These are phyloP conservation scores for Bembecia ichneumoniformis DNA, from an alignment of 2,888 invertebrate species.

Conservation along the genomic window DNA sequence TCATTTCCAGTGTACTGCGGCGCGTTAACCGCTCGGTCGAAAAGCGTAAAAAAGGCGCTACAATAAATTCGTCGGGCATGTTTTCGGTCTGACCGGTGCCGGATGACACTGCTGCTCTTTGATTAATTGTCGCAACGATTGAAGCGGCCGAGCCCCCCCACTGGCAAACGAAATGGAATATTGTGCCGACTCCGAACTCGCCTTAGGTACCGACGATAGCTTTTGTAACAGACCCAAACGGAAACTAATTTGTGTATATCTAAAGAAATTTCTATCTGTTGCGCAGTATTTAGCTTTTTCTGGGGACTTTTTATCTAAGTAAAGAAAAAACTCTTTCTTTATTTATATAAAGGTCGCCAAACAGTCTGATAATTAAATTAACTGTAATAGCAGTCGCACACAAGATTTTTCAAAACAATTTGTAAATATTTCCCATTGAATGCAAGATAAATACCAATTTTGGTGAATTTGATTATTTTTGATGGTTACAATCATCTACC, in stretches of 20 bases:
- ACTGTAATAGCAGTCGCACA: too few species aligned
- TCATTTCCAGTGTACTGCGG: slow-evolving; percentile 11
- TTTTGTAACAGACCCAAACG: slow-evolving; percentile 54
- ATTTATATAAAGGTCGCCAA: too few species aligned
- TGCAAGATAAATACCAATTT: too few species aligned
- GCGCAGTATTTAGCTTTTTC: neutral
- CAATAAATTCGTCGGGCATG: slow-evolving; percentile 43
- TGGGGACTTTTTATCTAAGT: too few species aligned
- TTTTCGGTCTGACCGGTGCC: slow-evolving; percentile 46
- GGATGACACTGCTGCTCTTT: slow-evolving; percentile 69
- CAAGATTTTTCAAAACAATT: too few species aligned
- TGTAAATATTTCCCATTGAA: too few species aligned
- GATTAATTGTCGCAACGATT: slow-evolving; percentile 69
- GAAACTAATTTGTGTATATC: slow-evolving; percentile 41
- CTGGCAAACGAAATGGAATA: slow-evolving; percentile 68
- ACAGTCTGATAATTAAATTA: too few species aligned
- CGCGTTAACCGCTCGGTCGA: slow-evolving; percentile 16
- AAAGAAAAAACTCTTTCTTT: too few species aligned
- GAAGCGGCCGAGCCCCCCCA: slow-evolving; percentile 62
- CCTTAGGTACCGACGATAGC: slow-evolving; percentile 35
- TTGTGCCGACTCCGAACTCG: slow-evolving; percentile 22
- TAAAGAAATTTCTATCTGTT: neutral
- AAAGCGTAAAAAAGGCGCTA: slow-evolving; percentile 26
- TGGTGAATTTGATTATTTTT: too few species aligned
- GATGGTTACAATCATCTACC: too few species aligned